Percentiles rank a stretch among this genome's conserved stretches.
Conservation (phyloP, 2,797 vertebrate genomes). For the Rallus crepitans region DNA sequence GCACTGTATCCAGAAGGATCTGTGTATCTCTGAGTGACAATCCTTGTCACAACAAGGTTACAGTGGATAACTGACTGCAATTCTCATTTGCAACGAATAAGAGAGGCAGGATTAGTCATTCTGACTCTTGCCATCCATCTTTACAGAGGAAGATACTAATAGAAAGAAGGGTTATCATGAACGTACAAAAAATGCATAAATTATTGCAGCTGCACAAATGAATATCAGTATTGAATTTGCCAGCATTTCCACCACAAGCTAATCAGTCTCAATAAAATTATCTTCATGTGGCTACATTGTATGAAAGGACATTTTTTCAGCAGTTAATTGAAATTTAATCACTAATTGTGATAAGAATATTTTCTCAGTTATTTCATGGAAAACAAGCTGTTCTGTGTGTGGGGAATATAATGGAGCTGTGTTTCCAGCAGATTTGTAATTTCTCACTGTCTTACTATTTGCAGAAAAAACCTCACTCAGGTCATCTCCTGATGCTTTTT, state of each 20-base stretch:
- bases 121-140: neutral
- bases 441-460: neutral
- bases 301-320: neutral
- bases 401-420: neutral
- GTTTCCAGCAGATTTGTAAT: neutral
- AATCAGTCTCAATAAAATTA: slow-evolving; percentile 22
- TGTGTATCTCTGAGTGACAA: slow-evolving; percentile 13
- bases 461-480: neutral
- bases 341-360: neutral
- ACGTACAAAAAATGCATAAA: neutral
- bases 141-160: neutral
- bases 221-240: neutral
- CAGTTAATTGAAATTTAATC: neutral
- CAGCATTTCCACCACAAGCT: neutral
- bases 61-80: slow-evolving; percentile 22
- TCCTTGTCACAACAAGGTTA: slow-evolving; percentile 39
- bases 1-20: neutral
- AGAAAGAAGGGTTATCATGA: neutral
- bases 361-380: neutral
- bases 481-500: neutral
- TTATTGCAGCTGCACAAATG: neutral
- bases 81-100: slow-evolving; percentile 2
- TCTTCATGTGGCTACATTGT: neutral
- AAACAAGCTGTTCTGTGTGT: neutral
- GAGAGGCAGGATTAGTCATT: slow-evolving; percentile 23